These are phyloP conservation scores for Gastracanthus pulcherrimus DNA, from an alignment of 2,888 invertebrate species.

Conservation along the genomic window DNA sequence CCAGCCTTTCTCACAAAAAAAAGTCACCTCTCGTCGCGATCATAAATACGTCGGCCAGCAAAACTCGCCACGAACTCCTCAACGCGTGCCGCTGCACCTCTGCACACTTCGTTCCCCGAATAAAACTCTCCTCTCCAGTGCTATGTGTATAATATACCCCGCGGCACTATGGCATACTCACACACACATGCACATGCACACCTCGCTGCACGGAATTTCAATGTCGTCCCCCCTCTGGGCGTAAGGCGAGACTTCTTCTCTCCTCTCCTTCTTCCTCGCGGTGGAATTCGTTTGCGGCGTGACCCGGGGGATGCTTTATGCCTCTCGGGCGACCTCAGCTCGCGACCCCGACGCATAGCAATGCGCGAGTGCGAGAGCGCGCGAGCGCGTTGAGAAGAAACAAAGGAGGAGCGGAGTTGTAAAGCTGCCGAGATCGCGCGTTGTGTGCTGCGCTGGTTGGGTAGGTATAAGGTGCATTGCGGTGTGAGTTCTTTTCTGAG, in stretches of 20 bases:
- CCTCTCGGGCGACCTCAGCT: constrained; percentile 65
- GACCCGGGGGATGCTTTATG: constrained; percentile 71
- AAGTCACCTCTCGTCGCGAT: not conserved
- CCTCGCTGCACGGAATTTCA: constrained; percentile 63
- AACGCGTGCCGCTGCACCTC: not conserved
- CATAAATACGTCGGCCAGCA: constrained; percentile 43
- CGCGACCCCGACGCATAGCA: constrained; percentile 73
- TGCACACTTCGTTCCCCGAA: constrained; percentile 56
- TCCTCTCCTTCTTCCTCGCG: constrained; percentile 33
- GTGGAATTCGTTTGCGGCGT: constrained; percentile 60
- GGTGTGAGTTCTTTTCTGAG: too few relatives aligned
- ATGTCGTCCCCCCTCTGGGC: constrained; percentile 59
- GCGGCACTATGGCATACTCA: too few relatives aligned
- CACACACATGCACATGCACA: constrained; percentile 34
- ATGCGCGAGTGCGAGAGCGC: constrained; percentile 63
- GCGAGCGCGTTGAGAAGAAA: constrained; percentile 6
- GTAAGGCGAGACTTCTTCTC: constrained; percentile 54
- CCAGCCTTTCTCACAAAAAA: not conserved
- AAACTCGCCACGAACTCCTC: not conserved
- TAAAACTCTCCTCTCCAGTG: constrained; percentile 23
- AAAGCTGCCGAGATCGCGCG: too few relatives aligned
- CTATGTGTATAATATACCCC: constrained; percentile 3
- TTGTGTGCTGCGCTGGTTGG: too few relatives aligned
- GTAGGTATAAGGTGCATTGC: too few relatives aligned
- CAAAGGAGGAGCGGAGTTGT: constrained; percentile 31